A percentile compares a stretch with the other conserved stretches of the same genome.
Conservation (phyloP, 2,797 vertebrate genomes). For the Eupleurogrammus muticus region DNA sequence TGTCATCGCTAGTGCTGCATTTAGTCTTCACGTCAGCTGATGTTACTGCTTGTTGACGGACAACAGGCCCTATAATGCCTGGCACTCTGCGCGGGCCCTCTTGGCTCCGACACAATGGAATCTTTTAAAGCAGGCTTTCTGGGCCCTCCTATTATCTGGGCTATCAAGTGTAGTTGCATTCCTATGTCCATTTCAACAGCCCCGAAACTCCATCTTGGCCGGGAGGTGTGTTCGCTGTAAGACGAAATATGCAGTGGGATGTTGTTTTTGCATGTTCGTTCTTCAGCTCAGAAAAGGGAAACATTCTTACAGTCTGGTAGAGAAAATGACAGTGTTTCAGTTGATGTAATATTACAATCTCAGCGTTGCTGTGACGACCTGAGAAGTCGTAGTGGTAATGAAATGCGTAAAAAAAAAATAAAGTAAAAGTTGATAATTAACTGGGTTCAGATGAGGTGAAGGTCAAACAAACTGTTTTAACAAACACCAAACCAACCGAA, state of each 20-base stretch:
- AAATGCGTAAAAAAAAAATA: conserved; percentile 15
- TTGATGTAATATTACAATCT: background rate
- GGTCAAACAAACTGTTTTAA: conserved; percentile 16
- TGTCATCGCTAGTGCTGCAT: conserved; percentile 45
- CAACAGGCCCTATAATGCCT: conserved; percentile 59
- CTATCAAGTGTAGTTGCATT: conserved; percentile 86
- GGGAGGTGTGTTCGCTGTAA: conserved; percentile 52
- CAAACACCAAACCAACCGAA: background rate
- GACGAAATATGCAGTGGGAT: conserved; percentile 34
- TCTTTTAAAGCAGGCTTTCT: conserved; percentile 76
- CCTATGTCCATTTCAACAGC: conserved; percentile 76
- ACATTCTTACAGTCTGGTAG: conserved; percentile 11
- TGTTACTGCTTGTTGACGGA: conserved; percentile 68
- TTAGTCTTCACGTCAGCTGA: conserved; percentile 58
- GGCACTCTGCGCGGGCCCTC: conserved; percentile 59
- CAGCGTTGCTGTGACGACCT: background rate
- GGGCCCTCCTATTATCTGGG: conserved; percentile 80
- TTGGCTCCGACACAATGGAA: conserved; percentile 79
- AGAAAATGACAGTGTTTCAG: background rate
- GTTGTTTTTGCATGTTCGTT: background rate
- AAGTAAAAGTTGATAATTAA: conserved; percentile 54
- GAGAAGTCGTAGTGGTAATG: background rate
- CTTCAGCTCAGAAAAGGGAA: conserved; percentile 21
- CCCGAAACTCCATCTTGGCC: conserved; percentile 74
- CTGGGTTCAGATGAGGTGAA: conserved; percentile 41